Conservation (phyloP, 2,797 vertebrate species). For the Fringilla coelebs region DNA sequence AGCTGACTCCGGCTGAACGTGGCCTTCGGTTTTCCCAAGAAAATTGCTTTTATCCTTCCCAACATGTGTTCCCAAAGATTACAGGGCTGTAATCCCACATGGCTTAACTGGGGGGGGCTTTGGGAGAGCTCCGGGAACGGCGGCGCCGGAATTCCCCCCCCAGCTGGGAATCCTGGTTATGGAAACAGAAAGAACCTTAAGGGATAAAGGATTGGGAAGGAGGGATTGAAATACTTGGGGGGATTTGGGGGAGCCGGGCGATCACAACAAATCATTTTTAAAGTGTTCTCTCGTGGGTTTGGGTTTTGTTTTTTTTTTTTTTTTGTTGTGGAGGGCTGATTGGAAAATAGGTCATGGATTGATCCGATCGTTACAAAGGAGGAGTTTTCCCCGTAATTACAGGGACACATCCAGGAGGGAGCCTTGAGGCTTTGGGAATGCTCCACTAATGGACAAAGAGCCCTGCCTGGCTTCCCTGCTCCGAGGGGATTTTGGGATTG, state of each 20-base stretch:
- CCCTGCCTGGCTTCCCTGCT: rapidly evolving
- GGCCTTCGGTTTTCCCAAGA: constrained; percentile 84
- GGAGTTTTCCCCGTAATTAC: not conserved
- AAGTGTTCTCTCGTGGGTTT: not conserved
- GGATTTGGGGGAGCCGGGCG: constrained; percentile 77
- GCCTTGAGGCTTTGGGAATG: not conserved
- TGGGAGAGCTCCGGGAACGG: constrained; percentile 70
- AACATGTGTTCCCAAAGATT: constrained; percentile 90
- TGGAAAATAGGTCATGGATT: not conserved
- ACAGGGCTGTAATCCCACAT: constrained; percentile 82
- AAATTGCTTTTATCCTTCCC: constrained; percentile 92
- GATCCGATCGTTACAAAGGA: rapidly evolving
- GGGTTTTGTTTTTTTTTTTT: no score
- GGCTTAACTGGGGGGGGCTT: constrained; percentile 77
- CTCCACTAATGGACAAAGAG: not conserved
- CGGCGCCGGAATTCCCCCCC: constrained; percentile 68
- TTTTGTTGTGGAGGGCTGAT: not conserved
- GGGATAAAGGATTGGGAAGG: constrained; percentile 84
- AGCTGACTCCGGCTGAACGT: constrained; percentile 75
- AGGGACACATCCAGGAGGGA: not conserved
- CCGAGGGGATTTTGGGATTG: not conserved
- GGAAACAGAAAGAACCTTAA: constrained; percentile 90
- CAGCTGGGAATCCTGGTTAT: constrained; percentile 83
- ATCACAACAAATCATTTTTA: constrained; percentile 78
- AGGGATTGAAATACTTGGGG: constrained; percentile 78